phyloP scores from a whole-genome alignment of 1,140 invertebrate species.

The Cheumatopsyche charites region DNA sequence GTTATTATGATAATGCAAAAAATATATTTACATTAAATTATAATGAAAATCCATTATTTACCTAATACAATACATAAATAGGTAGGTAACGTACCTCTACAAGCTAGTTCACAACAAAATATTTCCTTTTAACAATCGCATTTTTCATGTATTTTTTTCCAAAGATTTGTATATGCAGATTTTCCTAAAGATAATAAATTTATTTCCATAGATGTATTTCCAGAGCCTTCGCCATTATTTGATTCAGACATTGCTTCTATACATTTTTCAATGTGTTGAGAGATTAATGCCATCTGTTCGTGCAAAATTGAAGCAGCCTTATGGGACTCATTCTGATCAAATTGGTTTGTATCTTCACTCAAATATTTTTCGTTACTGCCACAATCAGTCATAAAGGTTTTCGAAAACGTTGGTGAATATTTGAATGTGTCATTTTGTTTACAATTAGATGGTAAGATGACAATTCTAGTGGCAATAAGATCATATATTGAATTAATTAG shows the following conservation, averaged over 20 bases:
- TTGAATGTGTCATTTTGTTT: slow-evolving; percentile 30
- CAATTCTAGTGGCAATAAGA: slow-evolving; percentile 28
- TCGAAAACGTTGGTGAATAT: slow-evolving; percentile 1
- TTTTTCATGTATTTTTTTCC: no score
- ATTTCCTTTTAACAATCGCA: no score
- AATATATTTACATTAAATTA: no score
- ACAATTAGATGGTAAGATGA: slow-evolving; percentile 37
- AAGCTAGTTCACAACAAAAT: no score
- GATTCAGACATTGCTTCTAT: slow-evolving; percentile 40
- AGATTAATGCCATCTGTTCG: slow-evolving; percentile 39
- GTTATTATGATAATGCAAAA: no score
- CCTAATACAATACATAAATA: no score
- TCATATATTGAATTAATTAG: slow-evolving; percentile 42
- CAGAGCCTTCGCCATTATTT: slow-evolving; percentile 19
- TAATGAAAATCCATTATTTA: no score
- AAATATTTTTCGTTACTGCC: slow-evolving; percentile 11
- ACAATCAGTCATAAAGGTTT: background rate
- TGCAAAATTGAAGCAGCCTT: slow-evolving; percentile 31
- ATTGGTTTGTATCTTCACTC: slow-evolving; percentile 22
- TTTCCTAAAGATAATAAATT: slow-evolving; percentile 36
- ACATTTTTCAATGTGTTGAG: slow-evolving; percentile 38
- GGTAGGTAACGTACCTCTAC: no score
- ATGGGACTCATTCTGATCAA: background rate
- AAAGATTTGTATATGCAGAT: background rate
- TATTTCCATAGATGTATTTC: slow-evolving; percentile 39